These are phyloP conservation scores for Sciurus niger DNA, from an alignment of 2,113 vertebrate species.

Conservation along the genomic window DNA sequence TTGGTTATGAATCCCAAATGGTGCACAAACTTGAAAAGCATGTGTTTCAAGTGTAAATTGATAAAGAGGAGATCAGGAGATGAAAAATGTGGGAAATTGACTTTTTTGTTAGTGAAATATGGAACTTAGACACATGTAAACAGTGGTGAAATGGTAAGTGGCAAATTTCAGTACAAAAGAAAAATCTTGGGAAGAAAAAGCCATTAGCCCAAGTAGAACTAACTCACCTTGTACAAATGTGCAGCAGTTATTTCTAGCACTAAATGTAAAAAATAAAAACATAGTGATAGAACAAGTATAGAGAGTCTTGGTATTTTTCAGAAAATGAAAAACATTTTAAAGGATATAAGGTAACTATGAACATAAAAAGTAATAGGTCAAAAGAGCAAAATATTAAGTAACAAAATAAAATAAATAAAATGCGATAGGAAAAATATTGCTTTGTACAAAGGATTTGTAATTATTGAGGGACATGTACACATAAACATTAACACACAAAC, in stretches of 20 bases:
- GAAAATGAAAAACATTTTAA: neutral
- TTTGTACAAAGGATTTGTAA: neutral
- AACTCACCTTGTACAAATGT: neutral
- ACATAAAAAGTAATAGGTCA: neutral
- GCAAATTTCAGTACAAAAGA: neutral
- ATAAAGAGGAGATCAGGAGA: neutral
- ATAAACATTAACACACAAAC: neutral
- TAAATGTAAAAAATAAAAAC: neutral
- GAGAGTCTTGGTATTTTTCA: neutral
- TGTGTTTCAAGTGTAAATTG: neutral
- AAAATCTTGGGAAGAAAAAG: neutral
- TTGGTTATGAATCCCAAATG: constrained; percentile 33
- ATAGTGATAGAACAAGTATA: neutral
- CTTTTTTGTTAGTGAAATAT: neutral
- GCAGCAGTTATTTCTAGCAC: neutral
- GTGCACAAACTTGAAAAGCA: neutral
- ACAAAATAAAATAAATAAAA: neutral
- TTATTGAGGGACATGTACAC: neutral
- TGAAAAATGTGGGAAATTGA: neutral
- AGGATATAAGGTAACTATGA: neutral
- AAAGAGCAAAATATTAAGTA: neutral
- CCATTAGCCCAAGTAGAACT: neutral
- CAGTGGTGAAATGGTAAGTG: neutral
- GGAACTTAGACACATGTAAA: neutral
- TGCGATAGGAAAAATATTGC: neutral